Conservation (phyloP, 2,888 invertebrate genomes). For the Nemurella pictetii region DNA sequence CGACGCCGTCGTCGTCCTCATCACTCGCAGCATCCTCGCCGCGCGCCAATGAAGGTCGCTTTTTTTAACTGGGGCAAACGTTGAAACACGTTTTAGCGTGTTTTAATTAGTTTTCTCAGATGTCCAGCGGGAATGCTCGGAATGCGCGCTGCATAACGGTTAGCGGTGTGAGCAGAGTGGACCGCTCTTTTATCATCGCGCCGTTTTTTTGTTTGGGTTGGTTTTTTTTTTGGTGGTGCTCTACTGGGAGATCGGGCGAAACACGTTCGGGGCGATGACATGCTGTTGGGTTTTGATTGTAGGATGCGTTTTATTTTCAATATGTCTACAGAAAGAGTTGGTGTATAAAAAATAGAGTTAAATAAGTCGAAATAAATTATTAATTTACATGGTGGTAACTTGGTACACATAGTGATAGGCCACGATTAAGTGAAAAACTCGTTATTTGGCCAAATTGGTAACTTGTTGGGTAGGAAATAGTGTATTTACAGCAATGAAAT, state of each 20-base stretch:
- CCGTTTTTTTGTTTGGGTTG: not conserved
- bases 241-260: too few species aligned
- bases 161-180: not conserved
- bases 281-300: not conserved
- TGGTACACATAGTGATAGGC: not conserved
- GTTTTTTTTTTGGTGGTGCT: not conserved
- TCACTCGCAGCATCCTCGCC: not conserved
- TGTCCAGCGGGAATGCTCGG: not conserved
- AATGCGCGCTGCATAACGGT: not conserved
- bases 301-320: not conserved
- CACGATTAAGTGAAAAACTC: not conserved
- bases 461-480: not conserved
- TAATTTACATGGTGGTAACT: slow-evolving; percentile 11
- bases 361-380: slow-evolving; percentile 12
- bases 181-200: not conserved
- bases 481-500: too few species aligned
- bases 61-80: slow-evolving; percentile 13
- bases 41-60: not conserved
- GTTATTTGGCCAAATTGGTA: not conserved
- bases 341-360: not conserved
- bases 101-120: not conserved
- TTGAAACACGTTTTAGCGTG: slow-evolving; percentile 22
- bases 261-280: not conserved
- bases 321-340: not conserved
- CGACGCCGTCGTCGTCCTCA: not conserved